Base-by-base conservation (phyloP, 2,113 vertebrate species). In the Malurus alboscapulatus region DNA sequence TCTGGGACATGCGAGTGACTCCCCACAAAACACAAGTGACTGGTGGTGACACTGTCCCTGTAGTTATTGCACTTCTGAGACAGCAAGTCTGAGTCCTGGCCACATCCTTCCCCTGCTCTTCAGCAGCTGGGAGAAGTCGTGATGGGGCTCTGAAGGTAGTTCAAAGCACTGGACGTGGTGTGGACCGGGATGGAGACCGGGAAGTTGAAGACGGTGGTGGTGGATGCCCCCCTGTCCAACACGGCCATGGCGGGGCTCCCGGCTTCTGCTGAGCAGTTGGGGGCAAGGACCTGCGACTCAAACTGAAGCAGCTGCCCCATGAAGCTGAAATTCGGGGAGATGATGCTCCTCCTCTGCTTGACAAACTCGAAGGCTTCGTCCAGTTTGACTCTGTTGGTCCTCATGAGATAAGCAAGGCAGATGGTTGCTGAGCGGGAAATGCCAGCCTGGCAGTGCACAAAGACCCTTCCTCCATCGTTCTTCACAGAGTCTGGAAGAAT, bases 251-350 rank as follows among this genome's bases (percentile, higher is more conserved):
- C 98, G 0, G 99, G 99, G 78, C 99, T 99, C 24, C 98, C 98
- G 0, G 98, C 99, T 83, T 99, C 99, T 0, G 99, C 98, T 0
- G 99, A 99, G 94, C 99, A 99, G n/a, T 99, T 98, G 0, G 99
- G 98, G 26, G 99, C 99, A 74, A 99, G 98, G 40, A 99, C 98
- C 94, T 99, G 99, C 0, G 99, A 99, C 97, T 99, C 99, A 2
- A 99, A 99, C 96, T 99, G 99, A 38, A 99, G 98, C 74, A 99
- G 98, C 97, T 99, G 99, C 45, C 99, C 99, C 99, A 99, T 99
- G 98, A 99, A 99, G 98, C 99, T 99, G 97, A 99, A 99, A 96
- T 99, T 99, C 1, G 99, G 99, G 14, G 99, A 99, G 97, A 99
- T 99, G 96, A 99, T 99, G 96, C 99, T 99, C 76, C 99, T 98